Conservation (phyloP, 2,888 invertebrate genomes). For the Galerucella nymphaeae region DNA sequence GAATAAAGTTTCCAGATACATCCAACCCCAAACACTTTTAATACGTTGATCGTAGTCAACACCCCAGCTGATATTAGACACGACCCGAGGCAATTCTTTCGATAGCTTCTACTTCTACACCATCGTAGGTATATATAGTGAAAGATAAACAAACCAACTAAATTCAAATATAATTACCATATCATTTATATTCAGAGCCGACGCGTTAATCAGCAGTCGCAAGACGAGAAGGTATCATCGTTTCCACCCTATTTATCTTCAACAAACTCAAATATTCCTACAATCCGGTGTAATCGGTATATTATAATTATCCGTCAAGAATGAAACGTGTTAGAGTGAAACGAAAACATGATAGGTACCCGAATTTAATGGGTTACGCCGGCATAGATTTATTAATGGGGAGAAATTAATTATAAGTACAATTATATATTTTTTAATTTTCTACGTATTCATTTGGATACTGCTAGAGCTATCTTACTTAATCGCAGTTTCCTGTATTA, state of each 20-base stretch:
- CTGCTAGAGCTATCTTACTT: too few relatives aligned
- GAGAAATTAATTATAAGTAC: background rate
- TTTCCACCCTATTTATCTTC: slow-evolving; percentile 39
- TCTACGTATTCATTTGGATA: background rate
- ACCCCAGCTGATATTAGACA: too few relatives aligned
- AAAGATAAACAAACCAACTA: slow-evolving; percentile 33
- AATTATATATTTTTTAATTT: background rate
- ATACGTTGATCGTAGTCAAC: too few relatives aligned
- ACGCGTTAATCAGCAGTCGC: slow-evolving; percentile 39
- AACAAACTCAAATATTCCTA: slow-evolving; percentile 42
- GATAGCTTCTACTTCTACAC: background rate
- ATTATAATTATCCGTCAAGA: slow-evolving; percentile 34
- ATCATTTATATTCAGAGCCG: slow-evolving; percentile 44
- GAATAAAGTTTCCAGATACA: too few relatives aligned
- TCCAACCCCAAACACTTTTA: too few relatives aligned
- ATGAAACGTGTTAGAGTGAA: slow-evolving; percentile 16
- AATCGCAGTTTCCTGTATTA: too few relatives aligned
- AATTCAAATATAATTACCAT: slow-evolving; percentile 45
- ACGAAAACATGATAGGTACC: slow-evolving; percentile 10
- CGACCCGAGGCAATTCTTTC: background rate
- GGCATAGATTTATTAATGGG: background rate
- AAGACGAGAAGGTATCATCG: slow-evolving; percentile 41
- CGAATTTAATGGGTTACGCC: slow-evolving; percentile 2
- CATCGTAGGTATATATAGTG: background rate
- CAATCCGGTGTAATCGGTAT: slow-evolving; percentile 44